Evolutionary conservation across 2,113 vertebrate species (phyloP), one percentile per base, ranked within the genome.

Genomic region (Campylorhamphus procurvoides): DNA sequence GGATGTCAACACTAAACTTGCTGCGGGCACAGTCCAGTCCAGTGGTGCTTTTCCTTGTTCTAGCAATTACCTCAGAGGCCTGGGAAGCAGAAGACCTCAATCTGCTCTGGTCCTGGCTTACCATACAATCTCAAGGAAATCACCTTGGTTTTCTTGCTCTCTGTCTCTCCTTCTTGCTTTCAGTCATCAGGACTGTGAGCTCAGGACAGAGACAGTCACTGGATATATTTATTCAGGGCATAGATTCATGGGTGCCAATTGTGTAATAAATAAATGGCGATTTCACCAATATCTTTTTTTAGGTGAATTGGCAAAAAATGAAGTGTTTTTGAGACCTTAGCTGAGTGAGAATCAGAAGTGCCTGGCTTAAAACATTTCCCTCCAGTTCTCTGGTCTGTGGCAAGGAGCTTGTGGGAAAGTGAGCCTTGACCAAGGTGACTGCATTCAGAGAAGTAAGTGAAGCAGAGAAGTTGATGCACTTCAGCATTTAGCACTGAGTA

Each of bases 381-480:
- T 67, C 10, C 2, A 17, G n/a, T 89, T 77, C 46, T 84, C 18
- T 74, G 59, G 46, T n/a, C 68, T 80, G 55, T 77, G 73, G 46
- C 42, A 84, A 76, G 37, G 52, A 81, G 18, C 42, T 33, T 53
- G 23, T 73, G 20, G 63, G 55, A 55, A 81, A 71, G 19, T 74
- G 31, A 87, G 46, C n/a, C 42, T 86, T 0, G 0, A 46, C 13
- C 25, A 27, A 77, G 22, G 63, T 4, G 2, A 5, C n/a, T 76
- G 42, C 46, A 46, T 92, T 95, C 50, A 69, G 53, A 88, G 72
- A 77, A 73, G n/a, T 31, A 62, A 18, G 40, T 1, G 2, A 94
- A 95, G 80, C 55, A 74, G 73, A 66, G 86, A 74, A 84, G 69
- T 59, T 64, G 60, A 71, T 93, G n/a, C 47, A 37, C 11, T 68